Evolutionary conservation across 2,797 vertebrate species (phyloP).

Genomic region (Pseudochaenichthys georgianus): DNA sequence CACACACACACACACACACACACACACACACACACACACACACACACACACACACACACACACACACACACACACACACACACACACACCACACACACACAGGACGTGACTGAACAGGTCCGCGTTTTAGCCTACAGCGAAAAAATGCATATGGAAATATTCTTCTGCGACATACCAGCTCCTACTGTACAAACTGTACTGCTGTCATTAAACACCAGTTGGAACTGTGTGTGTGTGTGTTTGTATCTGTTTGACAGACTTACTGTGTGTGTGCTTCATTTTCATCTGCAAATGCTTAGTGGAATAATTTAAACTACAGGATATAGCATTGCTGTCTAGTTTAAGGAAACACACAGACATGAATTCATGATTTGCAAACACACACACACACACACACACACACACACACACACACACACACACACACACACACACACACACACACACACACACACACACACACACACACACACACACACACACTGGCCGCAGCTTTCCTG

Average conservation of each 20-base stretch:
- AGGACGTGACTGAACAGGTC: slow-evolving; percentile 41
- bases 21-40: no score
- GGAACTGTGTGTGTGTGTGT: not conserved
- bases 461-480: slow-evolving; percentile 14
- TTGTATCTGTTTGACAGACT: not conserved
- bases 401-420: not conserved
- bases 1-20: not conserved
- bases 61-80: no score
- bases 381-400: no score
- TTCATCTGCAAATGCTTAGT: slow-evolving; percentile 5
- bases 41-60: no score
- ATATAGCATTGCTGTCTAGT: slow-evolving; percentile 23
- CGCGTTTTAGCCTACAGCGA: not conserved
- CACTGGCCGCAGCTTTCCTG: slow-evolving; percentile 70
- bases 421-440: not conserved
- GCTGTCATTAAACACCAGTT: slow-evolving; percentile 53
- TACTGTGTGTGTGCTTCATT: not conserved
- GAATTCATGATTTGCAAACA: slow-evolving; percentile 7
- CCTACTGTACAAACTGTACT: slow-evolving; percentile 26
- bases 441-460: slow-evolving; percentile 13
- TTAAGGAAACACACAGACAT: slow-evolving; percentile 26
- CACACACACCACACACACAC: not conserved
- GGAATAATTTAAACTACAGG: slow-evolving; percentile 9
- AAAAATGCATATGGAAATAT: slow-evolving; percentile 21
- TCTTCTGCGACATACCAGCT: slow-evolving; percentile 6